phyloP scores from a whole-genome alignment of 53 echinoderm and acorn worm genomes.

The Mesocentrotus franciscanus region DNA sequence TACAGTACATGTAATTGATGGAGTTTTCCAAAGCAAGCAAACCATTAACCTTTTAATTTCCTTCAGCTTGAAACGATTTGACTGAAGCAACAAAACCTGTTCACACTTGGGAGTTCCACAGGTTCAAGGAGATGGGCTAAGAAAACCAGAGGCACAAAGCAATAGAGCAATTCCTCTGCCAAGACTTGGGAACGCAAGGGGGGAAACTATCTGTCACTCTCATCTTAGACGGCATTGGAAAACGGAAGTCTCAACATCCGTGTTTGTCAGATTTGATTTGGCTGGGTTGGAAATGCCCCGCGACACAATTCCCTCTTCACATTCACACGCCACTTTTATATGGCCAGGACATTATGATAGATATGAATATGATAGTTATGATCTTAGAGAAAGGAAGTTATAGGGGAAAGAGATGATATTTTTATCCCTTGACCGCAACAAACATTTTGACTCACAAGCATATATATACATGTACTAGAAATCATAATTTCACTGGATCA shows the following conservation, averaged over 20 bases:
- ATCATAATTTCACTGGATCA: background rate
- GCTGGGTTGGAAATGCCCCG: conserved; percentile 25
- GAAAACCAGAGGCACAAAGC: background rate
- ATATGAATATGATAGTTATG: conserved; percentile 2
- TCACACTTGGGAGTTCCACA: background rate
- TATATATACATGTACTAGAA: background rate
- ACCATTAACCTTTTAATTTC: conserved; percentile 23
- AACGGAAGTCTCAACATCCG: conserved; percentile 63
- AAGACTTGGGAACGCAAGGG: conserved; percentile 33
- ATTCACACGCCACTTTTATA: background rate
- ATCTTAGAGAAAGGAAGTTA: background rate
- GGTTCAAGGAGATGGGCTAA: too few relatives aligned
- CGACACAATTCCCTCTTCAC: conserved; percentile 7
- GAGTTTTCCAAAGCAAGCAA: background rate
- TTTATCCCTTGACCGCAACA: conserved; percentile 10
- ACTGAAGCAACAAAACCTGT: conserved; percentile 2
- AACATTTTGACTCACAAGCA: background rate
- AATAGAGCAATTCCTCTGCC: conserved; percentile 25
- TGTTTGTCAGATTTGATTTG: conserved; percentile 64
- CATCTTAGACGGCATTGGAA: background rate
- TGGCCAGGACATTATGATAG: conserved; percentile 6
- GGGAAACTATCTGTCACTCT: conserved; percentile 62
- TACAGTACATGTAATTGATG: background rate
- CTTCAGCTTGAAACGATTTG: background rate
- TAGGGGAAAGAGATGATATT: conserved; percentile 6